Evolutionary conservation across 1,140 invertebrate species (phyloP), one percentile per base, ranked within the genome.

Genomic region (Pararge aegeria): DNA sequence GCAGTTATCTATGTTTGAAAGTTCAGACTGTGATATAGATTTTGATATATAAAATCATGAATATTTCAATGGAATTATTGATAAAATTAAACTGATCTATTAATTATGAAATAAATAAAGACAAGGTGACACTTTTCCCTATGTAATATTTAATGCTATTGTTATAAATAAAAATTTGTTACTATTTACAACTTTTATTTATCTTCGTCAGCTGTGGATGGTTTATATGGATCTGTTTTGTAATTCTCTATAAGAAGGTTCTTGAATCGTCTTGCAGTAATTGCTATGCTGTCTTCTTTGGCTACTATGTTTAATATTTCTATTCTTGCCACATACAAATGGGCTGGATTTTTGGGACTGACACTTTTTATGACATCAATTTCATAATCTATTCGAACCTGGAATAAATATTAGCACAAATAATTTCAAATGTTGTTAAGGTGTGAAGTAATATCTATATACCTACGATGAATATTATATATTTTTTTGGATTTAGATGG

Each of bases 161-260:
- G 38, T 40, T 44, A 29, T 27, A 49, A 42, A 59, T 51, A 42
- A 51, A 48, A 51, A 40, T 52, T 44, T 57, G 37, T 34, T 30
- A 40, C 9, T 24, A 44, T 40, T 40, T 42, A 38, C 9, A 56
- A 57, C 50, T 34, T 58, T 59, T 69, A 66, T 60, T 60, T 27
- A 52, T 75, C 69, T 63, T 57, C 64, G 53, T 77, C 66, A 13
- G 66, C 54, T 42, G 62, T 63, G 48, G 70, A 70, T 46, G 61
- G 48, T 69, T 85, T 87, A 44, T 81, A 79, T 37, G 85, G 85
- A 51, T 87, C 83, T 40, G 55, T 30, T 64, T 90, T 73, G 81
- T 94, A 94, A 79, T 94, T 91, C 65, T 94, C 93, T 66, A 94
- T 91, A 5, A 91, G 81, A 50, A 94, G 83, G 59, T 79, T 90